Evolutionary conservation across 2,888 invertebrate genomes (phyloP), one percentile per base, ranked within the genome.

Genomic region (Prosopocoilus inquinatus): DNA sequence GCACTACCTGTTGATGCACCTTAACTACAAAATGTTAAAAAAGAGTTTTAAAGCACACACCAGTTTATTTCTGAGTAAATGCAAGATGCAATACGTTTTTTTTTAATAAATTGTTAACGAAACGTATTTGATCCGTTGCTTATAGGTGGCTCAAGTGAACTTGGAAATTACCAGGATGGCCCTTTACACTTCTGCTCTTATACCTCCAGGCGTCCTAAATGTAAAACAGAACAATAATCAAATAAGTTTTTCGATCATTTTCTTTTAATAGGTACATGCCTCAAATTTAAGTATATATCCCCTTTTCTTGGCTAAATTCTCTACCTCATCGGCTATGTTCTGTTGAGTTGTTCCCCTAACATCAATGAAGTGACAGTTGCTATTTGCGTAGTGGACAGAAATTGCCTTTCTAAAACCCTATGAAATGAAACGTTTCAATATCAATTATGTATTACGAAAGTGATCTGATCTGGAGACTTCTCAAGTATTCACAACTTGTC

Each of bases 381-480:
- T 83, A 49, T 84, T 81, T 1, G 90, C 88, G 75, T 88, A 94
- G 78, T 94, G 94, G 62, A 89, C 87, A 0, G 91, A 89, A 64
- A 94, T 90, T 0, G 90, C 87, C 72, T 89, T 88, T 58, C 90
- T 81, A 73, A 84, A 87, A 9, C 80, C 80, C 85, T 85, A 69
- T 15, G 67, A 64, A 57, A 46, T 7, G 5, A 5, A 2, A 28
- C 5, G 20, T 28, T 28, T 28, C 32, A 59, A 15, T 15, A 3
- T 67, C 28, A 46, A n/a, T 34, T 9, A 46, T 46, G 9, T 28
- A 9, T 2, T 20, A 20, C 2, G 20, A 20, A 1, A 28, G 5
- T 28, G 7, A 28, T 28, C 20, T 28, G 7, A 28, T 28, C 1
- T 7, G 5, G 4, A 12, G 7, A 51, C 8, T 9, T 9, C 20